Percentiles rank a stretch among this genome's conserved stretches.
Evolutionary conservation across 2,797 vertebrate species (phyloP).

Genomic region (Microcaecilia unicolor): DNA sequence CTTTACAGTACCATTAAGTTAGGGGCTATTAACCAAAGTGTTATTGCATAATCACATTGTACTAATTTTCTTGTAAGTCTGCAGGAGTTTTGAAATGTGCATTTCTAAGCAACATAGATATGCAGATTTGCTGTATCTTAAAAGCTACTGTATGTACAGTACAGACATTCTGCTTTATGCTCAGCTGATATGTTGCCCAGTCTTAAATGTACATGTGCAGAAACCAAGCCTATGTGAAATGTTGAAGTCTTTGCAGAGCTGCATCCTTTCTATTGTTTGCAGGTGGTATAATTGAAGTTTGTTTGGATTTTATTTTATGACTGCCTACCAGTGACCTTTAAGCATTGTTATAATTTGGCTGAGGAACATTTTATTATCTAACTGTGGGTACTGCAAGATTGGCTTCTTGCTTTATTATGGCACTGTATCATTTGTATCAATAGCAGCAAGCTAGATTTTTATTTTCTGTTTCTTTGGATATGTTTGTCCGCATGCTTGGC

Average conservation of each 20-base stretch:
- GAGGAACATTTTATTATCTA: too few relatives aligned
- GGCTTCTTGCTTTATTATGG: not conserved
- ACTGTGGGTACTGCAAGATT: too few relatives aligned
- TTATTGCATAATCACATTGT: too few relatives aligned
- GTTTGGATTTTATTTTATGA: not conserved
- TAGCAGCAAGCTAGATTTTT: not conserved
- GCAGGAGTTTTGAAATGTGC: too few relatives aligned
- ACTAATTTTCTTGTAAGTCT: not conserved
- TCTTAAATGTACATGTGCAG: not conserved
- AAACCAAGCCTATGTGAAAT: not conserved
- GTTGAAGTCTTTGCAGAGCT: not conserved
- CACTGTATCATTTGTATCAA: not conserved
- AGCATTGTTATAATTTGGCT: too few relatives aligned
- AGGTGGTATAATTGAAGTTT: not conserved
- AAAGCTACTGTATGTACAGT: too few relatives aligned
- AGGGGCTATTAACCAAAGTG: too few relatives aligned
- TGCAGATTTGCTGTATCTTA: too few relatives aligned
- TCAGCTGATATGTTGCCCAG: not conserved
- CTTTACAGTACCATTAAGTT: not conserved
- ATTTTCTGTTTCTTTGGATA: too few relatives aligned
- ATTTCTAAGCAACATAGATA: too few relatives aligned
- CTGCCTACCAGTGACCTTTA: not conserved
- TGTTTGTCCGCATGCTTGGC: too few relatives aligned
- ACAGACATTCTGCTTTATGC: conserved; percentile 3
- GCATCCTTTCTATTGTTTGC: too few relatives aligned